Conservation (phyloP, 92 coral and sea anemone species). For the Actinernus sp. region DNA sequence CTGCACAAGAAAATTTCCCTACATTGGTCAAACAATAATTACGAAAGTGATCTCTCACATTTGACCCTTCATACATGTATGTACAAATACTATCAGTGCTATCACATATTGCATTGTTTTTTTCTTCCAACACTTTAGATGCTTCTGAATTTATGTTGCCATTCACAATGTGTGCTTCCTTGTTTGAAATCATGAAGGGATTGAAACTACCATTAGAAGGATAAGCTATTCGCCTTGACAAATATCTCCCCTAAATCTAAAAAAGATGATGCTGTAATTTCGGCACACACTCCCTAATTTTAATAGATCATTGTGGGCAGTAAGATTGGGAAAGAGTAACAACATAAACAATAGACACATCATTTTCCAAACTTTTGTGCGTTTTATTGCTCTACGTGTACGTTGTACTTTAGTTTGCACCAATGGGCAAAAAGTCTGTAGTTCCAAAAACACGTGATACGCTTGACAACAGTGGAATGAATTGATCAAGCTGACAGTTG, state of each 20-base stretch:
- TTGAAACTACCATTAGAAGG: constrained; percentile 28
- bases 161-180: constrained; percentile 55
- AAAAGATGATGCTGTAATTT: neutral
- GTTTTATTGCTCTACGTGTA: too few relatives aligned
- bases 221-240: constrained; percentile 49
- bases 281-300: too few relatives aligned
- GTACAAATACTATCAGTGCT: neutral
- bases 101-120: neutral
- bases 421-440: too few relatives aligned
- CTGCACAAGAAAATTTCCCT: constrained; percentile 77
- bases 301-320: too few relatives aligned
- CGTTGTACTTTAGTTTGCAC: too few relatives aligned
- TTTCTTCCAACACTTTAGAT: constrained; percentile 1
- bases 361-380: too few relatives aligned
- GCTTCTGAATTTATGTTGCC: constrained; percentile 25
- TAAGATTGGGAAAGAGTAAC: too few relatives aligned
- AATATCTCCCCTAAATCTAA: constrained; percentile 48
- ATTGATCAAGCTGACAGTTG: too few relatives aligned
- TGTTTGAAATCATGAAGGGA: constrained; percentile 36
- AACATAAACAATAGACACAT: too few relatives aligned
- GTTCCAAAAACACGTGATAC: too few relatives aligned
- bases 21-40: constrained; percentile 63
- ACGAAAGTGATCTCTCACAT: constrained; percentile 50
- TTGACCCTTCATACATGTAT: constrained; percentile 22
- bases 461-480: too few relatives aligned